These are phyloP conservation scores for Lepidurus couesii DNA, from an alignment of 1,140 invertebrate genomes.

Conservation along the genomic window DNA sequence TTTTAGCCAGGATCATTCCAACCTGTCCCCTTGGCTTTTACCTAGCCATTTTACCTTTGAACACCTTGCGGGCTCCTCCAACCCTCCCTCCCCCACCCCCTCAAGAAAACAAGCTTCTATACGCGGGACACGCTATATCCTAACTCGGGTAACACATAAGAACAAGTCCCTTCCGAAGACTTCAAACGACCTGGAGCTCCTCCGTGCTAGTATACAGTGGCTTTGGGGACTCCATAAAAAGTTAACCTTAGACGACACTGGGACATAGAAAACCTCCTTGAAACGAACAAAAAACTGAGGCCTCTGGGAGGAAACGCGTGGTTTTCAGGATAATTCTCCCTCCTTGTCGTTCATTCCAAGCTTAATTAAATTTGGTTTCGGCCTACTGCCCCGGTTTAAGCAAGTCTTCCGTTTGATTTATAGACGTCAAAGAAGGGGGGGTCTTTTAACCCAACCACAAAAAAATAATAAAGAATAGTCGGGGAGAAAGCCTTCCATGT, in stretches of 20 bases:
- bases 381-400: no score
- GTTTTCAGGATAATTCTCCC: no score
- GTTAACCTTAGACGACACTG: neutral
- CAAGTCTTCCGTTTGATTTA: no score
- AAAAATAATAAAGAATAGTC: no score
- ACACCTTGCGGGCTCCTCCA: neutral
- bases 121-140: slow-evolving; percentile 9
- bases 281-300: neutral
- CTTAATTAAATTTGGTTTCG: no score
- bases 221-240: neutral
- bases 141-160: neutral
- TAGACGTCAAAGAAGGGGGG: no score
- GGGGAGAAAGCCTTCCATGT: no score
- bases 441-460: no score
- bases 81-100: neutral
- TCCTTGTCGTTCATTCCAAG: no score
- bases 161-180: slow-evolving; percentile 6
- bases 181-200: neutral
- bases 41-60: neutral
- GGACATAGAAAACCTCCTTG: neutral
- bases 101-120: neutral
- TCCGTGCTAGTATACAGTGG: neutral
- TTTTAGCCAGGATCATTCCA: neutral
- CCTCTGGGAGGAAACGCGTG: no score
- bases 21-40: neutral